Base-by-base conservation (phyloP, 2,797 vertebrate species). In the Lacerta viridis region DNA sequence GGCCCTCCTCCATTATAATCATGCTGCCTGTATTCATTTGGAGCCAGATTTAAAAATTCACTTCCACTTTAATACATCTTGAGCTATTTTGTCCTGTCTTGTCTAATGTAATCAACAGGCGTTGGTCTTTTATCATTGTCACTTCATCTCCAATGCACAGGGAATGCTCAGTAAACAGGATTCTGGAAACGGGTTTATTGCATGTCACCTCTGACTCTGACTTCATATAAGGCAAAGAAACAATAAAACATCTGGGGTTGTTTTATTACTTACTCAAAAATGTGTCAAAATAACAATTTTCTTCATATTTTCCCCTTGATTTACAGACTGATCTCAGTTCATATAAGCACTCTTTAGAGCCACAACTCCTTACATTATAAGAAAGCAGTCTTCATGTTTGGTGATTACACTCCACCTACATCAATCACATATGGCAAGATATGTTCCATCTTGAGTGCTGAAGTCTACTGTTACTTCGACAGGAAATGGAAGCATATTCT, bases 81-180 rank as follows among this genome's bases (percentile, higher is more conserved):
- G 23, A 85, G 80, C 89, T 95, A 87, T 95, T 95, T 95, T 93
- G 88, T 95, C 82, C 92, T 95, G 95, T 93, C 96, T 92, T 93
- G 89, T 94, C 91, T 95, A 95, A 95, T 95, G 89, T 89, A 95
- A 94, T 95, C 95, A 94, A 83, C 74, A 81, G 77, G 81, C 61
- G 5, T 8, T 8, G 90, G 92, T 95, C 92, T 94, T 96, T 95
- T 92, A 93, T 96, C 96, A 96, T 81, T 96, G 95, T 95, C 94
- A 96, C 93, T 95, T 94, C 1, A 20, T 93, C 86, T 89, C 84
- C 87, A 91, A 72, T 80, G 71, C 9, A 15, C 74, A 89, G 86
- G 66, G 84, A 86, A 83, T 36, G 46, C 72, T 93, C 93, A 90
- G 88, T 86, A 87, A 93, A 93, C 89, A 91, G 82, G 55, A 76